Evolutionary conservation across 2,797 vertebrate genomes (phyloP), one percentile per base, ranked within the genome.

Genomic region (Myotis daubentonii): DNA sequence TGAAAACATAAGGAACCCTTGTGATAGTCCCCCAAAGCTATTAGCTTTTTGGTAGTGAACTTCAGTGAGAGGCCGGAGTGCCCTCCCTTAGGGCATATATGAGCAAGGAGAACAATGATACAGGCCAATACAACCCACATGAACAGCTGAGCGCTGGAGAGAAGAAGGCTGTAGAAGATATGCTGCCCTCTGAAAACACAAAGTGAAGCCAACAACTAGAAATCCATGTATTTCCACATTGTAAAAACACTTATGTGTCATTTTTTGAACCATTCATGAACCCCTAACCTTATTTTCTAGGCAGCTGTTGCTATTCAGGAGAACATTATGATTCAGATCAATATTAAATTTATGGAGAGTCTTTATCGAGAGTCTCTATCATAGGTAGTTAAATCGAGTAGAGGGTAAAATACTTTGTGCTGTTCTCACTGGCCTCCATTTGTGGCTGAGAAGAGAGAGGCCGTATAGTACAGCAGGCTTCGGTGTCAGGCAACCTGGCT

Each of bases 21-120:
- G 82, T 86, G 81, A 66, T 91, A 20, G 49, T 88, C 38, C 53
- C 60, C 88, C 55, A 65, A 95, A 92, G 60, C 87, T n/a, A 44
- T 89, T 81, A 78, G 75, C 17, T n/a, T 94, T 92, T 72, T 28
- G 93, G 71, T 81, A 74, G 36, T 55, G 80, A 92, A 89, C 75
- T 90, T 95, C 93, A 91, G 94, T 83, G 95, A 70, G 94, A 91
- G 49, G 90, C 75, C 57, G 74, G 76, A 86, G 55, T 72, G 82
- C 75, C 93, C 51, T 70, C n/a, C 33, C 28, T 70, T 78, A 38
- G 51, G 55, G 82, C 62, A 12, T 15, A 33, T 2, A 38, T n/a
- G 30, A 84, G 84, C 89, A 89, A 1, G n/a, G 49, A 8, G 51
- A 19, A 36, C 16, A 47, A 49, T 51, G 25, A 38, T 10, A 13